These are phyloP conservation scores for Meteorus cinctellus DNA, from an alignment of 2,888 invertebrate genomes.

Conservation along the genomic window DNA sequence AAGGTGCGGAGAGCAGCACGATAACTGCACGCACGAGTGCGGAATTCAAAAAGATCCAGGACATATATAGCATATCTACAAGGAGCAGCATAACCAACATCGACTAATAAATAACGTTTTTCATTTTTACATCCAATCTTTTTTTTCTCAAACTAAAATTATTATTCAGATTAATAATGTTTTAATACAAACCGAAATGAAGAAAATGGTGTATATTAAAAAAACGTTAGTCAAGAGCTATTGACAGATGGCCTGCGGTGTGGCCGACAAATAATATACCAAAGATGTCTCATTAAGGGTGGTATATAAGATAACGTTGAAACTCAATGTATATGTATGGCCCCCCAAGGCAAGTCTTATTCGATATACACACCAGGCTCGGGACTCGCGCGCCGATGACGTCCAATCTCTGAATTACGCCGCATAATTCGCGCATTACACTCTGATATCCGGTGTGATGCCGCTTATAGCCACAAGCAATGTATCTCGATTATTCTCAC, in stretches of 20 bases:
- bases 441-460: conserved; percentile 60
- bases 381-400: conserved; percentile 52
- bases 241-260: conserved; percentile 46
- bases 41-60: conserved; percentile 55
- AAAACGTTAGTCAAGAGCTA: conserved; percentile 38
- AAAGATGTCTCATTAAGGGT: conserved; percentile 67
- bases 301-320: conserved; percentile 54
- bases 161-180: not conserved
- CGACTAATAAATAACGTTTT: not conserved
- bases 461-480: conserved; percentile 18
- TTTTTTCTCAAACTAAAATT: not conserved
- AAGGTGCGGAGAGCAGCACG: conserved; percentile 19
- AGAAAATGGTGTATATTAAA: not conserved
- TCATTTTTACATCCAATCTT: not conserved
- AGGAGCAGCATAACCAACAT: not conserved
- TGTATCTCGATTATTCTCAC: conserved; percentile 7
- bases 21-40: conserved; percentile 57
- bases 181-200: not conserved
- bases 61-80: not conserved
- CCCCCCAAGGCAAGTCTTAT: conserved; percentile 45
- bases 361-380: conserved; percentile 52
- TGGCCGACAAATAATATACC: conserved; percentile 62
- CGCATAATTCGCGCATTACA: conserved; percentile 62
- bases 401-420: conserved; percentile 61
- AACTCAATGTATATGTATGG: conserved; percentile 40